These are phyloP conservation scores for Pantherophis guttatus DNA, from an alignment of 2,113 vertebrate genomes.

Conservation along the genomic window DNA sequence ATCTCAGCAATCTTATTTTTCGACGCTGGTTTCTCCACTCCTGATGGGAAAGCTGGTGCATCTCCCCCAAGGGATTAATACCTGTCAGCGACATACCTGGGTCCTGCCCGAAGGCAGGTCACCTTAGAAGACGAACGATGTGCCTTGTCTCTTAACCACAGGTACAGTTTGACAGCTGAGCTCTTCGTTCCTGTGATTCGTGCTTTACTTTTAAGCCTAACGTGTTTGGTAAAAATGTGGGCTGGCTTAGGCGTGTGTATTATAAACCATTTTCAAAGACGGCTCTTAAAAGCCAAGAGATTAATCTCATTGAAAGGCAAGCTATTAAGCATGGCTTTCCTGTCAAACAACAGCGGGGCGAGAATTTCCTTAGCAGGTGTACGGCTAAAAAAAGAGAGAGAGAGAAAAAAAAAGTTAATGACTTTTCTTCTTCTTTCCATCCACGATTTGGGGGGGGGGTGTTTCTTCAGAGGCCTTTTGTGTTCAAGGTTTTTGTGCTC, in stretches of 20 bases:
- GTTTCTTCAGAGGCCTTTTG: background rate
- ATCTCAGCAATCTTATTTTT: slow-evolving; percentile 43
- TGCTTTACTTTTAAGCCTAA: slow-evolving; percentile 17
- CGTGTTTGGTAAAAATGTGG: slow-evolving; percentile 36
- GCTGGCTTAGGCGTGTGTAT: slow-evolving; percentile 45
- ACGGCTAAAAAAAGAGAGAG: background rate
- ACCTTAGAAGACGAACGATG: slow-evolving; percentile 44
- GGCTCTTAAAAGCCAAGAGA: slow-evolving; percentile 45
- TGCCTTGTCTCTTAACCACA: slow-evolving; percentile 41
- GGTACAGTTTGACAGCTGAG: slow-evolving; percentile 53
- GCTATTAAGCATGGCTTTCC: slow-evolving; percentile 61
- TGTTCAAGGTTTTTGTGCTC: background rate
- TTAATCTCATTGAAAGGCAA: slow-evolving; percentile 43
- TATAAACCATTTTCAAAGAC: slow-evolving; percentile 44
- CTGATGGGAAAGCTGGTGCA: slow-evolving; percentile 38
- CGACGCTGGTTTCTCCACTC: slow-evolving; percentile 54
- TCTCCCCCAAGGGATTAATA: slow-evolving; percentile 44
- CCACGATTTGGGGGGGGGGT: background rate
- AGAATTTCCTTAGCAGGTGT: background rate
- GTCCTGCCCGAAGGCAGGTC: slow-evolving; percentile 32
- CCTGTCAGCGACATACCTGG: slow-evolving; percentile 46
- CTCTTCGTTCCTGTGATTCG: slow-evolving; percentile 43
- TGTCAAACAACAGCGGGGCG: background rate
- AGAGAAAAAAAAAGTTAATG: background rate
- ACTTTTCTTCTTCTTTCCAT: background rate